Evolutionary conservation across 2,888 invertebrate genomes (phyloP), one percentile per base, ranked within the genome.

Genomic region (Clusia tigrina): DNA sequence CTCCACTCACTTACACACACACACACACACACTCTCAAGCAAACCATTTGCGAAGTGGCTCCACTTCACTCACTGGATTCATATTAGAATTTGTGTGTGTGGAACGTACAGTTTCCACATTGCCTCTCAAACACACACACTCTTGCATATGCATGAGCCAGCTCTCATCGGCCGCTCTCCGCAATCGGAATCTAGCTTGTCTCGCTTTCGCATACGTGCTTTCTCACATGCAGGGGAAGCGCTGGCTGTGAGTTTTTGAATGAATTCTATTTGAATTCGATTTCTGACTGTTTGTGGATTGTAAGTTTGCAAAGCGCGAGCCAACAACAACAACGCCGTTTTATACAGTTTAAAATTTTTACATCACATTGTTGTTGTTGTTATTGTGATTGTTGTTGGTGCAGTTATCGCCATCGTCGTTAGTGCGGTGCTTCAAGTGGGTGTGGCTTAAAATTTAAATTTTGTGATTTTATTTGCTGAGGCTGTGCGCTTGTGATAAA

Each of bases 371-470:
- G 71, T 54, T 60, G 42, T 54, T 46, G 15, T 72, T 60, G 65
- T 37, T 54, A 64, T 61, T 51, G 53, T 17, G 56, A 23, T 64
- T 58, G 48, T 54, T 37, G 54, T 38, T 48, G 56, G 63, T 66
- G 71, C 68, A 69, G 69, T 66, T 66, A 53, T 24, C 38, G 37
- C 70, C 71, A 69, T 73, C 68, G 74, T 22, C 18, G 51, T 24
- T 17, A 71, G 61, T 63, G 32, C 57, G 52, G 12, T 38, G 17
- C n/a, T n/a, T 17, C 22, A 10, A 53, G 46, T 22, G 77, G 81
- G 82, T 78, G 81, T 82, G 81, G 82, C 81, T 79, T 80, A 81
- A 79, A 78, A 82, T 82, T 81, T 78, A 81, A 80, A 82, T 81
- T 81, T 81, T 76, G 63, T 65, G 66, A 64, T 63, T 67, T 67